Evolutionary conservation across 2,888 invertebrate genomes (phyloP).

Genomic region (Melanargia galathea): DNA sequence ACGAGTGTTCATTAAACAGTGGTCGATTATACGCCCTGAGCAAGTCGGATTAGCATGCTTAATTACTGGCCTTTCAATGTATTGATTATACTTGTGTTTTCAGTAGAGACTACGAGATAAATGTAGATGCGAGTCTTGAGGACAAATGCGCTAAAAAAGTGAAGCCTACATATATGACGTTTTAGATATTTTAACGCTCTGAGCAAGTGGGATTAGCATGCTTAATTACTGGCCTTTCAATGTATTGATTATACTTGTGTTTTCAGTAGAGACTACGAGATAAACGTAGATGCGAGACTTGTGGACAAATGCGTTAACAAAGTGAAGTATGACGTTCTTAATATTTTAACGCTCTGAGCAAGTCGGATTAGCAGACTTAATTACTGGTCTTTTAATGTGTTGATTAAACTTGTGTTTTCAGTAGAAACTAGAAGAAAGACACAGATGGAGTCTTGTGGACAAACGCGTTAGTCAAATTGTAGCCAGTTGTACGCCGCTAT

Average conservation of each 20-base stretch:
- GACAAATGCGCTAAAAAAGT: background rate
- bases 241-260: slow-evolving; percentile 12
- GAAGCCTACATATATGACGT: background rate
- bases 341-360: slow-evolving; percentile 4
- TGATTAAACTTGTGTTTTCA: slow-evolving; percentile 10
- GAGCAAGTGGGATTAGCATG: slow-evolving; percentile 31
- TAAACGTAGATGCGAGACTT: background rate
- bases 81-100: slow-evolving; percentile 13
- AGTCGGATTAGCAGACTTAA: slow-evolving; percentile 32
- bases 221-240: slow-evolving; percentile 24
- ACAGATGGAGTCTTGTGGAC: background rate
- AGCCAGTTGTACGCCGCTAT: no score
- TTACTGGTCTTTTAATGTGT: slow-evolving; percentile 21
- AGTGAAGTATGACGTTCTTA: background rate
- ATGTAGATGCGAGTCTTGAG: background rate
- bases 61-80: slow-evolving; percentile 23
- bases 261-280: background rate
- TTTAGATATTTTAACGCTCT: background rate
- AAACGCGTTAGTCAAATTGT: no score
- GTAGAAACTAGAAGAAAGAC: background rate
- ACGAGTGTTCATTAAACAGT: slow-evolving; percentile 22
- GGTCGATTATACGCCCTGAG: slow-evolving; percentile 17
- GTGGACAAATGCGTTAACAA: background rate
- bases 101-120: background rate
- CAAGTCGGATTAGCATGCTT: slow-evolving; percentile 32